Evolutionary conservation across 2,888 invertebrate genomes (phyloP).

Genomic region (Cephus pygmeus): DNA sequence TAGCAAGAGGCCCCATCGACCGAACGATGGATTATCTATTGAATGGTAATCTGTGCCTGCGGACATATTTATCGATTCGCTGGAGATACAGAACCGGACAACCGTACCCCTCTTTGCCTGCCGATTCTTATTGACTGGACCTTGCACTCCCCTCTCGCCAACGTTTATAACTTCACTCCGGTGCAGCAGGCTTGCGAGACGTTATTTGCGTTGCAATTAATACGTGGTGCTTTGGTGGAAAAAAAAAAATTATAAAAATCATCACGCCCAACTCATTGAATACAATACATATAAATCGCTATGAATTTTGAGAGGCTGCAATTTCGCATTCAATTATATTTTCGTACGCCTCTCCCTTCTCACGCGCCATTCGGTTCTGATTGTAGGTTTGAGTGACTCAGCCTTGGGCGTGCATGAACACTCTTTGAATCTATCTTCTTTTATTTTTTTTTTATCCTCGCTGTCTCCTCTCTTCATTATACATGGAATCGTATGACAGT

Average conservation of each 20-base stretch:
- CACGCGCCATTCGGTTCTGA: conserved; percentile 34
- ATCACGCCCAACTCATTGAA: conserved; percentile 46
- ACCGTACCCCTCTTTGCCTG: background rate
- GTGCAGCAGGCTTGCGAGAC: background rate
- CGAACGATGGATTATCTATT: conserved; percentile 50
- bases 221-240: conserved; percentile 39
- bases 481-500: background rate
- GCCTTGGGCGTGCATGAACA: conserved; percentile 11
- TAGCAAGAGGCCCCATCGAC: conserved; percentile 35
- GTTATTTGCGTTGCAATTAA: conserved; percentile 42
- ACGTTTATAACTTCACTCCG: background rate
- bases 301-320: conserved; percentile 57
- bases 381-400: conserved; percentile 41
- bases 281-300: conserved; percentile 56
- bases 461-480: conserved; percentile 4
- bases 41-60: conserved; percentile 47
- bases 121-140: background rate
- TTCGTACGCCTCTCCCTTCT: conserved; percentile 34
- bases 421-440: conserved; percentile 6
- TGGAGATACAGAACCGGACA: background rate
- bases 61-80: conserved; percentile 19
- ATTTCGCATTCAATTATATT: conserved; percentile 53
- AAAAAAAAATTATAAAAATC: background rate
- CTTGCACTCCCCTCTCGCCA: background rate
- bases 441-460: conserved; percentile 4